Evolutionary conservation across 2,888 invertebrate genomes (phyloP).

Genomic region (Sipunculus nudus): DNA sequence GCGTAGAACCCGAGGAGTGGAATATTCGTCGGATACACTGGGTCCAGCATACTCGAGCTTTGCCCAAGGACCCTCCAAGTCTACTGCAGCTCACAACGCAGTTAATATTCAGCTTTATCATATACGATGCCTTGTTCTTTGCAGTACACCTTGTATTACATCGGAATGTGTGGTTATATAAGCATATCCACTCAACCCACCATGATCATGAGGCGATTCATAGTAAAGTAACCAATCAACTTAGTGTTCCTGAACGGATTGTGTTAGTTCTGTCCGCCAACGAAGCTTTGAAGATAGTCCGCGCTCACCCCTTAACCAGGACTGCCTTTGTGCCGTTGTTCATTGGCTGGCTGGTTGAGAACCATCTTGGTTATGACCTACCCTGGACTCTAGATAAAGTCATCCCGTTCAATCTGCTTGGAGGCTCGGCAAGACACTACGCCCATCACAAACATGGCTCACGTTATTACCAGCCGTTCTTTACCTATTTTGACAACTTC

Average conservation of each 20-base stretch:
- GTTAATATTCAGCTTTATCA: constrained; percentile 43
- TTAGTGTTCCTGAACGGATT: constrained; percentile 49
- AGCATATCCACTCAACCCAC: constrained; percentile 51
- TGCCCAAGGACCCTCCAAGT: constrained; percentile 47
- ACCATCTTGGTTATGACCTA: constrained; percentile 56
- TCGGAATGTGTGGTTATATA: constrained; percentile 49
- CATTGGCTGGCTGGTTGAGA: constrained; percentile 49
- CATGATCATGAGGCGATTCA: constrained; percentile 52
- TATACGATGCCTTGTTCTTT: constrained; percentile 54
- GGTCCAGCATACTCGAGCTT: constrained; percentile 50
- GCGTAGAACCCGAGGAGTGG: constrained; percentile 46
- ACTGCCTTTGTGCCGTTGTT: constrained; percentile 53
- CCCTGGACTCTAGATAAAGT: constrained; percentile 55
- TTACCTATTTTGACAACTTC: constrained; percentile 51
- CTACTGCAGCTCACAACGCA: constrained; percentile 41
- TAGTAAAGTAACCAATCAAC: constrained; percentile 55
- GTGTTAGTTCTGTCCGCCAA: constrained; percentile 52
- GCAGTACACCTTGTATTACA: constrained; percentile 49
- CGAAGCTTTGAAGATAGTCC: constrained; percentile 40
- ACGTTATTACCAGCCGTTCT: constrained; percentile 54
- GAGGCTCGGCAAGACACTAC: constrained; percentile 50
- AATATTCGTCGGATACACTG: constrained; percentile 32
- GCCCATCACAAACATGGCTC: constrained; percentile 51
- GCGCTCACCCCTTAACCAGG: constrained; percentile 54
- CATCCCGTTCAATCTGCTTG: constrained; percentile 48